Conservation (phyloP, 1,140 invertebrate species). For the Carposina sasakii region DNA sequence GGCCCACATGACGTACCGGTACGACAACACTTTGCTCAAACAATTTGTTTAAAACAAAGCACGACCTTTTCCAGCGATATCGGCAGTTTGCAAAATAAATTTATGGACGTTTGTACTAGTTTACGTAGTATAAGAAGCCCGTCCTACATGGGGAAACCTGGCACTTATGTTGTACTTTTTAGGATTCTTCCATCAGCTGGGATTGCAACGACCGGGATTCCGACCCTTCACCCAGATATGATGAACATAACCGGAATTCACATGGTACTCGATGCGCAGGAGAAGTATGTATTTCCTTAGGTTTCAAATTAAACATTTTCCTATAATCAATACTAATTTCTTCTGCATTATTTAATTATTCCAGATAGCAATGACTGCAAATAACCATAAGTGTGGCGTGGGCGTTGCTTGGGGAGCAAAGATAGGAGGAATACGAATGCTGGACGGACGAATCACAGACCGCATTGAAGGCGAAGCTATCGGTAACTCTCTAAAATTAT, state of each 20-base stretch:
- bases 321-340: too few relatives aligned
- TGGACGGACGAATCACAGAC: slow-evolving; percentile 94
- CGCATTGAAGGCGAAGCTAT: slow-evolving; percentile 87
- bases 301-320: too few relatives aligned
- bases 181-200: slow-evolving; percentile 89
- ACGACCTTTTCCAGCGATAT: too few relatives aligned
- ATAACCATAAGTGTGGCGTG: slow-evolving; percentile 90
- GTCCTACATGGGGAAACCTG: too few relatives aligned
- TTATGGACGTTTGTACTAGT: background rate
- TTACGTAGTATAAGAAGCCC: too few relatives aligned
- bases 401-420: slow-evolving; percentile 87
- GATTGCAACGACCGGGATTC: slow-evolving; percentile 85
- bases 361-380: slow-evolving; percentile 85
- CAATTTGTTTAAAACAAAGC: too few relatives aligned
- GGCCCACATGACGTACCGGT: slow-evolving; percentile 41
- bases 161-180: too few relatives aligned
- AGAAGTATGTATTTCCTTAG: slow-evolving; percentile 70
- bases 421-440: slow-evolving; percentile 90
- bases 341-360: slow-evolving; percentile 9
- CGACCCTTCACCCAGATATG: slow-evolving; percentile 84
- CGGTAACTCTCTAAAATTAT: slow-evolving; percentile 39
- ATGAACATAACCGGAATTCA: slow-evolving; percentile 75
- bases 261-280: slow-evolving; percentile 91
- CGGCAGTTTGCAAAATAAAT: too few relatives aligned
- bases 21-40: background rate